Base-by-base conservation (phyloP, 1,140 invertebrate genomes). In the Tetramorium parvispinum region DNA sequence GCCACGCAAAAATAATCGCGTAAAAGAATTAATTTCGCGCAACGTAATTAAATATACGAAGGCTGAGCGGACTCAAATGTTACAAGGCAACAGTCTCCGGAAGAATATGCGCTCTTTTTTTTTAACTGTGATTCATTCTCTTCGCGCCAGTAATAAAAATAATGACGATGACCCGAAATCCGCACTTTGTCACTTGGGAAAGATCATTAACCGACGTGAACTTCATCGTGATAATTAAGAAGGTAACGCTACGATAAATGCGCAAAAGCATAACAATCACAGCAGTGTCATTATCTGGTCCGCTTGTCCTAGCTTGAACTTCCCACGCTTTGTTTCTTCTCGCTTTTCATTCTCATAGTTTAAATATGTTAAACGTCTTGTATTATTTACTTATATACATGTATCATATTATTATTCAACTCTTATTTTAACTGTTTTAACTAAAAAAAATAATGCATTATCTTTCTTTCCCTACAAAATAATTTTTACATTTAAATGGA, bases 141-240 rank as follows among this genome's bases (percentile, higher is more conserved):
- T 32, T 32, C 32, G 4, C 70, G 10, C 18, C 8, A 40, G 2
- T 24, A 21, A 32, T 10, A 1, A 76, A 2, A 13, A 63, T 11
- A 3, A 32, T 21, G 24, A 27, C 57, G 5, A 61, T 21, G 11
- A 57, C 27, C 7, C 18, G 49, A 24, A 59, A 37, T 27, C 3
- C 53, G 8, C 27, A 27, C 75, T 61, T 77, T 61, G 55, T 77
- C 55, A 32, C 73, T 37, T 27, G 24, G 46, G 6, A 77, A n/a
- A 32, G 59, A 78, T 63, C 59, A 65, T 78, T 63, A 63, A 78
- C 57, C 27, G 32, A 21, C 5, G 18, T 59, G 43, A 78, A 78
- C 43, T 49, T 18, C 16, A 78, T 78, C 76, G 6, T 78, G 59
- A 78, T 40, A 21, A 78, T 32, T 78, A 46, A 78, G 21, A 59